phyloP scores from a whole-genome alignment of 2,113 vertebrate genomes.

The Arenaria interpres region DNA sequence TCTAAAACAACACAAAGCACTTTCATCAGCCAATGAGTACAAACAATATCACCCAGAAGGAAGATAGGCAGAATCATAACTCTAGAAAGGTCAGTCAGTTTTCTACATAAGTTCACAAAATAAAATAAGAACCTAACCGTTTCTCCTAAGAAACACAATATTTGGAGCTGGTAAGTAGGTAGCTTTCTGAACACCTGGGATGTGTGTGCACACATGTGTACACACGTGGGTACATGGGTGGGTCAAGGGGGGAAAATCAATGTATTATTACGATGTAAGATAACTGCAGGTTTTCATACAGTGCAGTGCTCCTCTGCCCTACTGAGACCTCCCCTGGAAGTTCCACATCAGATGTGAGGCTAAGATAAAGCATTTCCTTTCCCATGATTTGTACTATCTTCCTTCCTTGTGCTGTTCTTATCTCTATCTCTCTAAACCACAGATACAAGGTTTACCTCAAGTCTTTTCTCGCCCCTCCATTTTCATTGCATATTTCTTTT shows the following conservation, averaged over 20 bases:
- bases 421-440: neutral
- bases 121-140: neutral
- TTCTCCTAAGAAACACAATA: neutral
- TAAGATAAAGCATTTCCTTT: neutral
- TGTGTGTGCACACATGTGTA: neutral
- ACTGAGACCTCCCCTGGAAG: neutral
- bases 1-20: neutral
- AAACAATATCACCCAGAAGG: neutral
- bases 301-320: neutral
- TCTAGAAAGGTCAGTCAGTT: neutral
- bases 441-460: neutral
- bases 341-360: neutral
- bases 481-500: neutral
- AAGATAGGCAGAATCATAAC: neutral
- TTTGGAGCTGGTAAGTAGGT: neutral
- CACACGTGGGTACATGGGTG: neutral
- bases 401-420: neutral
- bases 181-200: neutral
- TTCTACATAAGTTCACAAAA: neutral
- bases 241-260: neutral
- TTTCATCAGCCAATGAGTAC: neutral
- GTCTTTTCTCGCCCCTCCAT: neutral
- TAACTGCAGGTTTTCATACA: neutral
- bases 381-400: neutral
- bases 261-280: rapidly evolving